Percentiles rank a stretch among this genome's conserved stretches.
Conservation (phyloP, 2,797 vertebrate species). For the Mormyrus hasselquistii region DNA sequence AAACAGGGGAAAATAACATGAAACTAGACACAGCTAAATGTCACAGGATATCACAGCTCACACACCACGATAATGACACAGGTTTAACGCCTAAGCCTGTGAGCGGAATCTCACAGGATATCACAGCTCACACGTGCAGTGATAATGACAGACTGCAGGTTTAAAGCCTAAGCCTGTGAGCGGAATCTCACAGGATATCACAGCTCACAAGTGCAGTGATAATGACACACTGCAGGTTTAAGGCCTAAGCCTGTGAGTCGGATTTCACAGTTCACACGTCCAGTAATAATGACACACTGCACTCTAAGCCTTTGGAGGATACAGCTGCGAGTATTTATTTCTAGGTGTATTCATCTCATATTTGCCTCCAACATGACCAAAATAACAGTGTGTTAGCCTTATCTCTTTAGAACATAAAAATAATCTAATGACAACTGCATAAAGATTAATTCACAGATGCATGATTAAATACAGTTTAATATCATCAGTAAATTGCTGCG, state of each 20-base stretch:
- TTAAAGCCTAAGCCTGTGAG: not conserved
- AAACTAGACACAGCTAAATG: not conserved
- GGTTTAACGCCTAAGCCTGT: not conserved
- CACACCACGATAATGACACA: not conserved
- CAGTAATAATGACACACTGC: not conserved
- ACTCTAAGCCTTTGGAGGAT: not conserved
- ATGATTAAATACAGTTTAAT: constrained; percentile 39
- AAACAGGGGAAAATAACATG: not conserved
- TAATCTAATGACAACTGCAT: not conserved
- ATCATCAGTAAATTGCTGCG: constrained; percentile 31
- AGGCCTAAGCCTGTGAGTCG: not conserved
- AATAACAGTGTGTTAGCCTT: not conserved
- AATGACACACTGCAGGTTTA: not conserved
- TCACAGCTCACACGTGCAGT: not conserved
- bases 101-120: not conserved
- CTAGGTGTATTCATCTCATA: not conserved
- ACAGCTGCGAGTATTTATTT: not conserved
- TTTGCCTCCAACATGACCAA: not conserved
- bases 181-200: not conserved
- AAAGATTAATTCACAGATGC: not conserved
- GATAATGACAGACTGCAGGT: not conserved
- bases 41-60: not conserved
- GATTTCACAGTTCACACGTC: not conserved
- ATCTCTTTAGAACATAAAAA: not conserved
- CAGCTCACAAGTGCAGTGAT: not conserved